These are phyloP conservation scores for Corythornis madagascariensis DNA, from an alignment of 2,113 vertebrate genomes.

Conservation along the genomic window DNA sequence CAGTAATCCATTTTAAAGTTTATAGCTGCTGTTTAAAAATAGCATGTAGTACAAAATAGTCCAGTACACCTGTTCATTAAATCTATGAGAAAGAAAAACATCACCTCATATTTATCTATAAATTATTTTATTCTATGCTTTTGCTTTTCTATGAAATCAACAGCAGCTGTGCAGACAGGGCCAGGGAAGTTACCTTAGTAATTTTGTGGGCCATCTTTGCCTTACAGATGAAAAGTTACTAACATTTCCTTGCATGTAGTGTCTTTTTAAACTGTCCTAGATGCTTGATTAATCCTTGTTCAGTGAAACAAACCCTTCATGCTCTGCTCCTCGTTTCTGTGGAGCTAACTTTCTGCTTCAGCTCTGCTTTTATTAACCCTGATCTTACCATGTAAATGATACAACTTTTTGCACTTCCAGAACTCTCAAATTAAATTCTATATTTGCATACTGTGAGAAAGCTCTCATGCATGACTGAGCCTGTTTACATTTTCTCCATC, in stretches of 20 bases:
- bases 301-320: conserved; percentile 7
- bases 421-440: conserved; percentile 57
- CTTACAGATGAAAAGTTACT: conserved; percentile 64
- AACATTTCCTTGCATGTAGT: conserved; percentile 20
- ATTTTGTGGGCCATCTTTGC: conserved; percentile 48
- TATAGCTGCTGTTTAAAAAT: neutral
- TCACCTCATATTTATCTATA: neutral
- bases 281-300: conserved; percentile 63
- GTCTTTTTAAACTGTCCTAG: conserved; percentile 67
- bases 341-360: conserved; percentile 26
- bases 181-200: neutral
- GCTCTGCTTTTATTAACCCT: conserved; percentile 68
- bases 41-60: neutral
- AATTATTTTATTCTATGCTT: neutral
- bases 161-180: neutral
- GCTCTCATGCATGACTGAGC: conserved; percentile 3
- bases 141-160: neutral
- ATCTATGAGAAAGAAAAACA: neutral
- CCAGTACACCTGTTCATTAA: neutral
- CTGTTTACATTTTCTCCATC: conserved; percentile 56
- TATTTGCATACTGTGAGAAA: conserved; percentile 61
- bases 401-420: conserved; percentile 58
- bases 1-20: neutral
- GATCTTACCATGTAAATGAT: conserved; percentile 49
- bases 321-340: neutral